phyloP scores from a whole-genome alignment of 2,888 invertebrate species.

The Rugalucina vietnamica region DNA sequence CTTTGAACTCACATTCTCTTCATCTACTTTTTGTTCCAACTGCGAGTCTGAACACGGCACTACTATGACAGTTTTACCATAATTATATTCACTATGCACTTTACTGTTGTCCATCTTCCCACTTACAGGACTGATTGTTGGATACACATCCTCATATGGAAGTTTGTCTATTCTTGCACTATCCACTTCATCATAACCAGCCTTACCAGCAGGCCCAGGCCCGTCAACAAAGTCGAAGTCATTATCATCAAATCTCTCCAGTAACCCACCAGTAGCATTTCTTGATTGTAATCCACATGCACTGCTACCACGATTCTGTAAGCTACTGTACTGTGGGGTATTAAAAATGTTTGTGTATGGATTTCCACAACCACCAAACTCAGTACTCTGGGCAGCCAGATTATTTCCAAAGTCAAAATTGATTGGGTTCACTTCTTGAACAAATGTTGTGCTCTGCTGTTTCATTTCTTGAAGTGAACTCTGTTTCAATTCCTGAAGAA shows the following conservation, averaged over 20 bases:
- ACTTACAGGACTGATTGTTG: neutral
- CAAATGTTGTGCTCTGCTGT: neutral
- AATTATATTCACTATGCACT: neutral
- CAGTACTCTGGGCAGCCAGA: neutral
- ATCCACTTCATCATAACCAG: constrained; percentile 46
- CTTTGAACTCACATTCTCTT: neutral
- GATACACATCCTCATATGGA: neutral
- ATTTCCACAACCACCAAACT: neutral
- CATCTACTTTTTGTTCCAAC: neutral
- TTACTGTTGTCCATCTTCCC: too few species aligned
- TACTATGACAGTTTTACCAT: neutral
- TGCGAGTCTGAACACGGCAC: neutral
- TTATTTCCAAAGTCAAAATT: neutral
- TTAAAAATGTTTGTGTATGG: neutral
- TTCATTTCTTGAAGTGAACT: too few species aligned
- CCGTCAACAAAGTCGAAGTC: constrained; percentile 16
- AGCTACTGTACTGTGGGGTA: neutral
- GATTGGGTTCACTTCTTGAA: neutral
- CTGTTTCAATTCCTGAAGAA: neutral
- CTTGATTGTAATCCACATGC: constrained; percentile 31
- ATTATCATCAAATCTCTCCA: neutral
- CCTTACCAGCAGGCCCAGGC: neutral
- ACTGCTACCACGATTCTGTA: neutral
- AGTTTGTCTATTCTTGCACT: neutral
- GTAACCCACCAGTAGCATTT: constrained; percentile 8